Percentiles rank a stretch among this genome's conserved stretches.
These are phyloP conservation scores for Nasonia giraulti DNA, from an alignment of 1,140 invertebrate species.

Conservation along the genomic window DNA sequence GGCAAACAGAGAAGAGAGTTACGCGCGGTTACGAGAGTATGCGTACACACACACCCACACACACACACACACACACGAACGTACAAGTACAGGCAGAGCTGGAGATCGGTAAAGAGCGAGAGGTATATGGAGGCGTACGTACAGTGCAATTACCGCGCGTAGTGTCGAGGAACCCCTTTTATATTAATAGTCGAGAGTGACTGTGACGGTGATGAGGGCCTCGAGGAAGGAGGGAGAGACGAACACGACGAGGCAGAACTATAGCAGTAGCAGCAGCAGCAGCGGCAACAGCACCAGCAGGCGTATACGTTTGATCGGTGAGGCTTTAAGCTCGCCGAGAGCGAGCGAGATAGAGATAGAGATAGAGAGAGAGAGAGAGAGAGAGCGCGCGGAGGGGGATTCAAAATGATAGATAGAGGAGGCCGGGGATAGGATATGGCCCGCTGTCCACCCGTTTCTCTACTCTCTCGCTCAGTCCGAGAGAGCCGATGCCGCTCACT, in stretches of 20 bases:
- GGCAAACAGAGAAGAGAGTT: neutral
- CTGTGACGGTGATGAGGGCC: constrained; percentile 63
- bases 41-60: no score
- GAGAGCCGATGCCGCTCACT: neutral
- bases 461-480: constrained; percentile 8
- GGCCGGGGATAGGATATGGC: constrained; percentile 67
- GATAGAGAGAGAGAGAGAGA: no score
- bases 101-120: constrained; percentile 1
- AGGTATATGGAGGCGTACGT: constrained; percentile 47
- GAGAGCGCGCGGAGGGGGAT: constrained; percentile 60
- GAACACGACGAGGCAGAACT: constrained; percentile 43
- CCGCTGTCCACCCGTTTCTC: neutral
- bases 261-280: neutral
- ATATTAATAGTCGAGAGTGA: constrained; percentile 73
- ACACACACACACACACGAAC: no score
- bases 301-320: constrained; percentile 56
- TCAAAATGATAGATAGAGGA: constrained; percentile 72
- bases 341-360: no score
- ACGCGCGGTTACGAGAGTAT: no score
- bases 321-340: constrained; percentile 49
- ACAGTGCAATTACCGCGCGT: constrained; percentile 68
- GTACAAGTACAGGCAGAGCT: neutral
- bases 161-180: constrained; percentile 74
- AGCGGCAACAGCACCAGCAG: neutral
- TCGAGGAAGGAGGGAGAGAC: constrained; percentile 57